Base-by-base conservation (phyloP, 2,888 invertebrate genomes). In the Poecilobothrus nobilitatus region DNA sequence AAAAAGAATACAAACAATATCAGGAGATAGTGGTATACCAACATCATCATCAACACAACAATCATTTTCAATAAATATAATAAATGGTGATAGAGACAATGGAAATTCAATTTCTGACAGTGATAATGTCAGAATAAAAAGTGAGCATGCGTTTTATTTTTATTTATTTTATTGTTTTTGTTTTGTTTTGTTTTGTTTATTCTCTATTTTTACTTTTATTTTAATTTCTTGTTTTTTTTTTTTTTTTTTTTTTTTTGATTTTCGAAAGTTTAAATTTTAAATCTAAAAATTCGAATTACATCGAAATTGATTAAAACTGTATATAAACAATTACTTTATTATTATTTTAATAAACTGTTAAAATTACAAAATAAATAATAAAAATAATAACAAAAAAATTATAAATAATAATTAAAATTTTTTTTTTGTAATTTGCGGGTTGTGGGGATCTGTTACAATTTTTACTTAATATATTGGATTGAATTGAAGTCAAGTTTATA, bases 1-100 rank as follows among this genome's bases (percentile, higher is more conserved):
- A 68, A 69, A 71, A 66, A 70, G 67, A 62, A 65, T 70, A 21
- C 27, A 71, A 20, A 68, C 68, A 18, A 22, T 63, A 27, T 68
- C 69, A 15, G 68, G 64, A 62, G 33, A 64, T 71, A 34, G 71
- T 71, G 72, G 64, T 72, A 68, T 72, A 74, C 67, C 71, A 71
- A 34, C 70, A 71, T 41, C 70, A 69, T 33, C 70, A 69, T 12
- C 70, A 73, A 53, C 69, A 71, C 70, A 77, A 70, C 68, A 76
- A 63, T 33, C 61, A 27, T 33, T 66, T 44, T 8, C 9, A 22
- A 18, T 67, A 64, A 18, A 34, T 34, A 34, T 33, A 64, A 15
- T 22, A 10, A 63, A 15, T 18, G n/a, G 18, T 53, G 65, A 67
- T 33, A 64, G 5, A 34, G 33, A n/a, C 53, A 34, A 10, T 53